A percentile compares a stretch with the other conserved stretches of the same genome.
These are phyloP conservation scores for Aspidiotus rigidus DNA, from an alignment of 2,888 invertebrate genomes.

Conservation along the genomic window DNA sequence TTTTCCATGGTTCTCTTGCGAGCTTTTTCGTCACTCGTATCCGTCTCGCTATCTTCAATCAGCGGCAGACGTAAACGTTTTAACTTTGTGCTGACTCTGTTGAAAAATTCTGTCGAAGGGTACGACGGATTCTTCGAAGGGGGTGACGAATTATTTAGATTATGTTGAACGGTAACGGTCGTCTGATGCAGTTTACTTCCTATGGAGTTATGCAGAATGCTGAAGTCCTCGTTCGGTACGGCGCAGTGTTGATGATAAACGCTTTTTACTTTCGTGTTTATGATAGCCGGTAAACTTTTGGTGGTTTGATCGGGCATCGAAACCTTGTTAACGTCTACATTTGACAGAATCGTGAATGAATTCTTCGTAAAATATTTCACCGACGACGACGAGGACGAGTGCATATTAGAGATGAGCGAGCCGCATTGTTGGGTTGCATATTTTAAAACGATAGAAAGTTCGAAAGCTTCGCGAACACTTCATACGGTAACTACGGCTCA, in stretches of 20 bases:
- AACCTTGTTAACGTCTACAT: neutral
- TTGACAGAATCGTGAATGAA: slow-evolving; percentile 30
- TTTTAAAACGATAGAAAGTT: too few relatives aligned
- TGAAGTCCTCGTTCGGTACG: slow-evolving; percentile 20
- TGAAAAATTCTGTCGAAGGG: slow-evolving; percentile 8
- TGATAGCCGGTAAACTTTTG: slow-evolving; percentile 5
- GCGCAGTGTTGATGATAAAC: slow-evolving; percentile 18
- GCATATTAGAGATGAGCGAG: too few relatives aligned
- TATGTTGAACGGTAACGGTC: neutral
- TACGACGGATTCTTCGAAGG: slow-evolving; percentile 11
- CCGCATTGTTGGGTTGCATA: too few relatives aligned
- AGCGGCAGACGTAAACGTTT: neutral
- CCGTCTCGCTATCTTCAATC: neutral
- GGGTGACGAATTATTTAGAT: slow-evolving; percentile 43
- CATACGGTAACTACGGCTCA: too few relatives aligned
- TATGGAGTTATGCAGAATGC: slow-evolving; percentile 11
- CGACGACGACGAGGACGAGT: too few relatives aligned
- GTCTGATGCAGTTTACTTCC: slow-evolving; percentile 8
- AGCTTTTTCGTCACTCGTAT: neutral
- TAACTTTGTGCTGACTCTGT: slow-evolving; percentile 18
- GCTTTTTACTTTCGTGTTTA: slow-evolving; percentile 9
- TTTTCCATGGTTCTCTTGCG: slow-evolving; percentile 35
- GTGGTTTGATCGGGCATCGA: slow-evolving; percentile 8
- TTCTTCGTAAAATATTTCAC: slow-evolving; percentile 4
- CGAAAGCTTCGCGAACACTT: too few relatives aligned